These are phyloP conservation scores for Geotrypetes seraphini DNA, from an alignment of 2,797 vertebrate species.

Conservation along the genomic window DNA sequence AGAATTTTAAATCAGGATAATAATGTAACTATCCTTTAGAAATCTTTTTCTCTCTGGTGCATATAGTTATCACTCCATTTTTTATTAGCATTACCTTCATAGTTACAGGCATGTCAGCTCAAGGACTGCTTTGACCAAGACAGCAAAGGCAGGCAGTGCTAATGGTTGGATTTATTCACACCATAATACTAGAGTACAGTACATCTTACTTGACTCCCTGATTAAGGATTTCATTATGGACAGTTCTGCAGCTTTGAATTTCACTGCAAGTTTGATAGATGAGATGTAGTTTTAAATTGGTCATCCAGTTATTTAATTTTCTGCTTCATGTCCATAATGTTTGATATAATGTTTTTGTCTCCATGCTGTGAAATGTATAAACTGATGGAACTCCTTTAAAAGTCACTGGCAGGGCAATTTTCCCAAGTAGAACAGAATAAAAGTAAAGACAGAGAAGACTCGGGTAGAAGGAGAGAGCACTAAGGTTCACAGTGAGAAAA, in stretches of 20 bases:
- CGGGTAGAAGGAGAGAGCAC: background rate
- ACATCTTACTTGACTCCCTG: background rate
- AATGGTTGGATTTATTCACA: too few species aligned
- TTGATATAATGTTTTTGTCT: background rate
- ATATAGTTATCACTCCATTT: too few species aligned
- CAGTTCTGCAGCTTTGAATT: background rate
- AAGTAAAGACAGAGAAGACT: background rate
- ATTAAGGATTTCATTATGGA: background rate
- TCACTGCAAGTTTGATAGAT: background rate
- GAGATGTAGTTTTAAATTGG: background rate
- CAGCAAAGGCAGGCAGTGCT: too few species aligned
- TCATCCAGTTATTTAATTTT: background rate
- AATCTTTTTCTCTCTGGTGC: too few species aligned
- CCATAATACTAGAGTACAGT: too few species aligned
- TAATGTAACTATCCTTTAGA: too few species aligned
- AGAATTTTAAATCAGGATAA: too few species aligned
- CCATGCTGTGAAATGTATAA: background rate
- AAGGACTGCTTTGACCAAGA: too few species aligned
- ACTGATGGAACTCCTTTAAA: background rate
- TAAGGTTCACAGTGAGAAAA: too few species aligned
- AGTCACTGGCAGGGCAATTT: background rate
- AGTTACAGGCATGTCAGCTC: too few species aligned
- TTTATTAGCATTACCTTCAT: too few species aligned
- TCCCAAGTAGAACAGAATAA: background rate
- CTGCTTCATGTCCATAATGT: background rate